Percentiles rank a stretch among this genome's conserved stretches.
Evolutionary conservation across 1,140 invertebrate species (phyloP).

Genomic region (Mizuhopecten yessoensis): DNA sequence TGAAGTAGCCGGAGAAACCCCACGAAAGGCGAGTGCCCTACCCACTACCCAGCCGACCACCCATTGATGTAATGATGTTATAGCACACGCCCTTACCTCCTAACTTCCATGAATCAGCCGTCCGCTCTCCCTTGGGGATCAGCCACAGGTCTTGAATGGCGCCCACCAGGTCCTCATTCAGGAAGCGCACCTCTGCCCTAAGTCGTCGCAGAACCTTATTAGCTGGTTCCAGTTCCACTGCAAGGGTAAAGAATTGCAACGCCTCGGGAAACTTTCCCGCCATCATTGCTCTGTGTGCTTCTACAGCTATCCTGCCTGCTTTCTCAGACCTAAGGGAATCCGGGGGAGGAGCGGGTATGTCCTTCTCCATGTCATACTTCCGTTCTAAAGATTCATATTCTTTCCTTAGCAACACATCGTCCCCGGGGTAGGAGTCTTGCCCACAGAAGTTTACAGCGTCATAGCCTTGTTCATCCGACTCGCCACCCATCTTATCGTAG

Average conservation of each 20-base stretch:
- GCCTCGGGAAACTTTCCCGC: constrained; percentile 64
- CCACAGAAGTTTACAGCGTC: constrained; percentile 77
- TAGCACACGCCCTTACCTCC: constrained; percentile 71
- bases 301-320: constrained; percentile 64
- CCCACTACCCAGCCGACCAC: no score
- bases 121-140: constrained; percentile 75
- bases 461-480: constrained; percentile 67
- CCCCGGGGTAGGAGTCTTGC: constrained; percentile 78
- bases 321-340: constrained; percentile 56
- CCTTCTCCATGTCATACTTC: constrained; percentile 72
- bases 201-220: constrained; percentile 73
- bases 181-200: constrained; percentile 69
- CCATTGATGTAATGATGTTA: no score
- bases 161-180: constrained; percentile 63
- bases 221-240: constrained; percentile 69
- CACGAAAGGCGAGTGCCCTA: no score
- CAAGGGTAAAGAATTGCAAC: constrained; percentile 64
- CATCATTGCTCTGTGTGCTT: constrained; percentile 62
- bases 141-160: constrained; percentile 72
- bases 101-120: constrained; percentile 76
- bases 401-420: constrained; percentile 71
- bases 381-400: constrained; percentile 77
- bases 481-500: constrained; percentile 60
- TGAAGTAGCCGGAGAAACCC: no score
- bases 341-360: constrained; percentile 18